Evolutionary conservation across 2,888 invertebrate genomes (phyloP).

Genomic region (Nematopogon swammerdamellus): DNA sequence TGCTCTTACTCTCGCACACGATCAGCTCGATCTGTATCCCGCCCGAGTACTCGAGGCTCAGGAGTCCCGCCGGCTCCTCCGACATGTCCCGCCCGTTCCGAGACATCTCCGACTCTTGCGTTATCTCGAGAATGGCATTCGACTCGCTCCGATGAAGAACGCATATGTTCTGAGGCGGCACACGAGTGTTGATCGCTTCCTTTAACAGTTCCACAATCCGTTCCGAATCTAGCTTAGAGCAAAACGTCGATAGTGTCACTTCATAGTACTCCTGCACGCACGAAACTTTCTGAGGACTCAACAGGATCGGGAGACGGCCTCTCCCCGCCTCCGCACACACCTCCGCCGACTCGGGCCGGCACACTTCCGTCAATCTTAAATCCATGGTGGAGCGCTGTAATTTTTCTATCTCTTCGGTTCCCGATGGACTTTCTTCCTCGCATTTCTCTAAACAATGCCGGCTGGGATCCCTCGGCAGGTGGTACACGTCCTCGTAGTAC

Average conservation of each 20-base stretch:
- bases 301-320: slow-evolving; percentile 27
- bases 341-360: slow-evolving; percentile 22
- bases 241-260: slow-evolving; percentile 74
- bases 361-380: slow-evolving; percentile 34
- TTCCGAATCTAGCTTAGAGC: slow-evolving; percentile 74
- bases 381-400: slow-evolving; percentile 45
- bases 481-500: slow-evolving; percentile 34
- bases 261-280: slow-evolving; percentile 58
- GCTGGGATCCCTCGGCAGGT: slow-evolving; percentile 32
- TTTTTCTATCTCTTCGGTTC: slow-evolving; percentile 33
- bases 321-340: too few species aligned
- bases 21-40: slow-evolving; percentile 84
- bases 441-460: slow-evolving; percentile 29
- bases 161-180: slow-evolving; percentile 62
- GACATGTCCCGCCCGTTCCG: slow-evolving; percentile 15
- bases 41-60: slow-evolving; percentile 73
- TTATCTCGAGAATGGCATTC: slow-evolving; percentile 8
- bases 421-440: slow-evolving; percentile 24
- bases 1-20: slow-evolving; percentile 68
- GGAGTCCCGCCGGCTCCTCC: slow-evolving; percentile 45
- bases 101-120: slow-evolving; percentile 17
- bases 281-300: slow-evolving; percentile 39
- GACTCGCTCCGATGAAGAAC: slow-evolving; percentile 42
- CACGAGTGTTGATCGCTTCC: slow-evolving; percentile 73
- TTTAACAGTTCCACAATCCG: slow-evolving; percentile 78